Conservation (phyloP, 2,888 invertebrate genomes). For the Callosobruchus maculatus region DNA sequence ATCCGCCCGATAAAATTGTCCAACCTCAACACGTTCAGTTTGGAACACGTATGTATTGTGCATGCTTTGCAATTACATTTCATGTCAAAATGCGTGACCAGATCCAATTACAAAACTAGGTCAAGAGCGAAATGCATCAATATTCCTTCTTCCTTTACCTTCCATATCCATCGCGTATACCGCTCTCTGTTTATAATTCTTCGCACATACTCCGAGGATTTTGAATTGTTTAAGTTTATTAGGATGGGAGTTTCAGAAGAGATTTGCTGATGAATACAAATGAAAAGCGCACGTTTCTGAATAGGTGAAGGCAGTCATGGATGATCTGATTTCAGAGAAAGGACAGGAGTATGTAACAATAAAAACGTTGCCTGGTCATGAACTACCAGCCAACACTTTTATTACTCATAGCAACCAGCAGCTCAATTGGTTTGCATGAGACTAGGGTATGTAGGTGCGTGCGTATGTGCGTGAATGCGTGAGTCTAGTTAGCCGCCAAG, state of each 20-base stretch:
- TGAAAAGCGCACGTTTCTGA: not conserved
- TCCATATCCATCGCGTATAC: not conserved
- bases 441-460: too few species aligned
- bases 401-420: too few species aligned
- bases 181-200: not conserved
- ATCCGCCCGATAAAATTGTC: too few species aligned
- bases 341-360: too few species aligned
- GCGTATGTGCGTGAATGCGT: too few species aligned
- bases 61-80: not conserved
- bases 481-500: too few species aligned
- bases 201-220: not conserved
- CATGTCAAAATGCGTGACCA: not conserved
- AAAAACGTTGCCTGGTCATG: too few species aligned
- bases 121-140: not conserved
- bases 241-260: not conserved
- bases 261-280: not conserved
- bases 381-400: too few species aligned
- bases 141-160: not conserved
- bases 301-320: not conserved
- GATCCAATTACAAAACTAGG: not conserved
- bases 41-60: not conserved
- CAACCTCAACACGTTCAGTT: not conserved
- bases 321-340: too few species aligned
- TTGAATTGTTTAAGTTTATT: not conserved
- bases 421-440: too few species aligned